A percentile compares a stretch with the other conserved stretches of the same genome.
Conservation (phyloP, 2,888 invertebrate genomes). For the Acanthoscelides obtectus region DNA sequence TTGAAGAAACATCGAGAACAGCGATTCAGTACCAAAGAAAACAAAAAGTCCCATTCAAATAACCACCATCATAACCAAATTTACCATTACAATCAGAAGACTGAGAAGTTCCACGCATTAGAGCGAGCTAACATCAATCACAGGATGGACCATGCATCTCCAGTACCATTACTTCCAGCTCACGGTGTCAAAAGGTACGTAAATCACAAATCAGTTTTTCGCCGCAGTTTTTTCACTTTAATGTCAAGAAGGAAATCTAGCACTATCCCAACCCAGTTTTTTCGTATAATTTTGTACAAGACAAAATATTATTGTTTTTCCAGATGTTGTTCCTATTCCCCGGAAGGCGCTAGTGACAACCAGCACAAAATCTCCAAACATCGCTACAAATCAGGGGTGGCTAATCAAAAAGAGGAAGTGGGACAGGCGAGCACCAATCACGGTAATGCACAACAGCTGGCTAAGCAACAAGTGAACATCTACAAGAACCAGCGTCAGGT, state of each 20-base stretch:
- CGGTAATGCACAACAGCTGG: neutral
- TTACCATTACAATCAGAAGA: no score
- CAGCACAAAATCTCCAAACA: constrained; percentile 53
- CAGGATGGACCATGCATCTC: constrained; percentile 11
- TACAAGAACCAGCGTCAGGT: no score
- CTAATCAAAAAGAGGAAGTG: constrained; percentile 20
- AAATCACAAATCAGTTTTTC: no score
- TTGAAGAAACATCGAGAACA: constrained; percentile 64
- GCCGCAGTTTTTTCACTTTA: no score
- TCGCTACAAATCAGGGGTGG: constrained; percentile 41
- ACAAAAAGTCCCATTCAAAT: constrained; percentile 31
- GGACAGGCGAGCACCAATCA: neutral
- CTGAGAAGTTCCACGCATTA: no score
- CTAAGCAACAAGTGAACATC: no score
- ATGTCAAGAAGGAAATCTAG: no score
- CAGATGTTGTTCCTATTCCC: constrained; percentile 56
- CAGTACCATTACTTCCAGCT: constrained; percentile 16
- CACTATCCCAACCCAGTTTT: no score
- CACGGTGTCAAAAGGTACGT: constrained; percentile 56
- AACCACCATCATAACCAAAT: no score
- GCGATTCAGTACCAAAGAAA: constrained; percentile 49
- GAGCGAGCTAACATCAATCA: constrained; percentile 1
- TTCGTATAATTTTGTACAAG: no score
- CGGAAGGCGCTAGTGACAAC: constrained; percentile 52
- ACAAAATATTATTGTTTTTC: no score